Conservation (phyloP, 2,113 vertebrate species). For the Oryzias melastigma region DNA sequence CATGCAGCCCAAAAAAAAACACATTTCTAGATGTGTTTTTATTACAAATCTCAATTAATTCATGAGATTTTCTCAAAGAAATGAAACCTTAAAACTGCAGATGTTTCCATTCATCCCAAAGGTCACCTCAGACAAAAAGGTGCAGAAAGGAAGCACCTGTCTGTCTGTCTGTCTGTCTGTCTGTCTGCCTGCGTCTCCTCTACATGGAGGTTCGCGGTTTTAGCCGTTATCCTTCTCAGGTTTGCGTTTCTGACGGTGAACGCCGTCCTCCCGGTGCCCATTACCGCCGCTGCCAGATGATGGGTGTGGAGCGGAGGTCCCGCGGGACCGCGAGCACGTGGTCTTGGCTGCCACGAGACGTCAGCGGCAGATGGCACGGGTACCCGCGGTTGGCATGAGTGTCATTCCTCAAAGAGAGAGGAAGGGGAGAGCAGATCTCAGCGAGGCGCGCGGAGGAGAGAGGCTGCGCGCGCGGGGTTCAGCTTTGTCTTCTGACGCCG, state of each 20-base stretch:
- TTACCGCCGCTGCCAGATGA: constrained; percentile 99
- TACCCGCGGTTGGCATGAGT: constrained; percentile 99
- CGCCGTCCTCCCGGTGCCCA: constrained; percentile 97
- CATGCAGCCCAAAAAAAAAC: no score
- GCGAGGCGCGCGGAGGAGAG: constrained; percentile 72
- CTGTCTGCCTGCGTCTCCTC: no score
- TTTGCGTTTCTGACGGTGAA: constrained; percentile 95
- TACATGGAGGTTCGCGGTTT: constrained; percentile 53
- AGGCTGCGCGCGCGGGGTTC: constrained; percentile 72
- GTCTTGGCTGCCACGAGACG: constrained; percentile 95
- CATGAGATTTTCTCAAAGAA: no score
- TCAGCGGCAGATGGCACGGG: constrained; percentile 99
- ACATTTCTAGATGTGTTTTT: no score
- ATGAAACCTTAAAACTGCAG: no score
- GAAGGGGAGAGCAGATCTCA: constrained; percentile 65
- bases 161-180: no score
- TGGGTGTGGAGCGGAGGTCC: constrained; percentile 94
- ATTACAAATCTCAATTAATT: no score
- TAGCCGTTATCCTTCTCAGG: constrained; percentile 82
- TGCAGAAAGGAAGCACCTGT: no score
- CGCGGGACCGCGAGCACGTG: constrained; percentile 92
- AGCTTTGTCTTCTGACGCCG: constrained; percentile 81
- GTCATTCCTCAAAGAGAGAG: constrained; percentile 92
- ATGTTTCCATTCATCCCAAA: no score
- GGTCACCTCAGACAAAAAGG: no score